Conservation (phyloP, 2,113 vertebrate genomes). For the Cyrtonyx montezumae region DNA sequence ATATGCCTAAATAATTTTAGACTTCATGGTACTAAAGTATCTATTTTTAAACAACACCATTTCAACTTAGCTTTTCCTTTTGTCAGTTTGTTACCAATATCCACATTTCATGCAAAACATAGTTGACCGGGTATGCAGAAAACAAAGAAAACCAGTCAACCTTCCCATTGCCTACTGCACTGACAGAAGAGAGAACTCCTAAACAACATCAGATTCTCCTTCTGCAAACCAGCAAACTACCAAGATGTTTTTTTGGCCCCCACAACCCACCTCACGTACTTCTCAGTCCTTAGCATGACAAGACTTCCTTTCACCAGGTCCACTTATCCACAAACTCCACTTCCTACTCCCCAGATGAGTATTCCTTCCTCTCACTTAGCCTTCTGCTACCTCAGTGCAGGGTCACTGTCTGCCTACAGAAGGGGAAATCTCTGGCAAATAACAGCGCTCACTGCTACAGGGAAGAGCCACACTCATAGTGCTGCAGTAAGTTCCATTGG, state of each 20-base stretch:
- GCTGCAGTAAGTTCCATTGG: not conserved
- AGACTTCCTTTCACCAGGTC: not conserved
- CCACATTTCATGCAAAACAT: not conserved
- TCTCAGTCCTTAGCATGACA: not conserved
- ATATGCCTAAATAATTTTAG: slow-evolving; percentile 54
- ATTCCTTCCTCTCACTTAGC: not conserved
- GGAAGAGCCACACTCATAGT: not conserved
- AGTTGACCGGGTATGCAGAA: not conserved
- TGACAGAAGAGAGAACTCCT: not conserved
- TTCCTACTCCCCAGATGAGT: not conserved
- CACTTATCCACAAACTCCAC: not conserved
- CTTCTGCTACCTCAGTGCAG: not conserved
- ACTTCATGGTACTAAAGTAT: not conserved
- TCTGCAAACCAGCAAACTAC: not conserved
- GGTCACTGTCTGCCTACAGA: not conserved
- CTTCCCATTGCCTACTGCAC: not conserved
- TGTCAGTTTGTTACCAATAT: not conserved
- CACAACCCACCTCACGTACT: not conserved
- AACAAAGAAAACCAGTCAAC: not conserved
- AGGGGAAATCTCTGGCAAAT: not conserved
- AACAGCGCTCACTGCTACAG: fast-evolving
- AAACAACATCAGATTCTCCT: fast-evolving
- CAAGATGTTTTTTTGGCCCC: not conserved
- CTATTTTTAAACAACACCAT: slow-evolving; percentile 39
- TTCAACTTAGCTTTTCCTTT: not conserved